Evolutionary conservation across 2,113 vertebrate species (phyloP), one percentile per base, ranked within the genome.

Genomic region (Phyllostomus discolor): DNA sequence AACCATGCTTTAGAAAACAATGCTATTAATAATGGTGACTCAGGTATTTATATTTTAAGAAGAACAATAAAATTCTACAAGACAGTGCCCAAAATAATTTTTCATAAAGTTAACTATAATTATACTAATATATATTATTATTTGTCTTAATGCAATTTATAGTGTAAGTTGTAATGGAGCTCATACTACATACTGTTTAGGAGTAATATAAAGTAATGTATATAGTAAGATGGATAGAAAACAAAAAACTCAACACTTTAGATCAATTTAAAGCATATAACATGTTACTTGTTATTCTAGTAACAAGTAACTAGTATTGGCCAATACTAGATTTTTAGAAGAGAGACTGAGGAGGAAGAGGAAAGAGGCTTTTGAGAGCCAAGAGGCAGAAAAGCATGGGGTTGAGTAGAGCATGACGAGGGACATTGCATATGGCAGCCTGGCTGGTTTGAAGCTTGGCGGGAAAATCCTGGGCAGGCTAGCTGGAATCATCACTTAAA

Each of bases 1-100:
- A 93, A 87, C 38, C 19, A 91, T 88, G 26, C 73, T 95, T 97
- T 72, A 83, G 38, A 48, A 97, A 97, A 82, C 62, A 97, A 22
- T 92, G 69, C 76, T 96, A 84, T 97, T 94, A 88, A 79, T 97
- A 92, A 15, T 70, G 43, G 15, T 80, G 57, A 88, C 22, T 90
- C 76, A 33, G 78, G 41, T 88, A 33, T 92, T 41, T 10, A 66
- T 70, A 80, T 89, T 96, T 97, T 92, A 84, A 86, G 46, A 95
- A 95, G 54, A 50, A 78, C 14, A 46, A 4, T 67, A 81, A 94
- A 73, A 2, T 43, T 95, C 81, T 69, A 72, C 0, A 90, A 35
- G 35, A 35, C n/a, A 91, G 19, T 31, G 12, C 57, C 57, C 87
- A 90, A 96, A 94, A 78, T 67, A 88, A 82, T 90, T 94, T 52